Evolutionary conservation across 2,888 invertebrate species (phyloP).

Genomic region (Aspidiotus destructor): DNA sequence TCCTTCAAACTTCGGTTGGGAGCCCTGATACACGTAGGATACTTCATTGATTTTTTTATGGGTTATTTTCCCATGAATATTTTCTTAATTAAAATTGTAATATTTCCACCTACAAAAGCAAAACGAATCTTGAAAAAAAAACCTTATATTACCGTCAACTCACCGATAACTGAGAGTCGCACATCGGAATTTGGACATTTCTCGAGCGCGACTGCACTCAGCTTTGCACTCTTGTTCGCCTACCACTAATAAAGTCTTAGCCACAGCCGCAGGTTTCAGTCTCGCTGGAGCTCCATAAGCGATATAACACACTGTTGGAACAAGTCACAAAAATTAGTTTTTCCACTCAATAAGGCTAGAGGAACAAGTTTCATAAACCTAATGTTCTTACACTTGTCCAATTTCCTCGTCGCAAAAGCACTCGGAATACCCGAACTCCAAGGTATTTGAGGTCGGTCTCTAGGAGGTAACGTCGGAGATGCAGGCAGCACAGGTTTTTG

Average conservation of each 20-base stretch:
- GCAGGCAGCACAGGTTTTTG: slow-evolving; percentile 18
- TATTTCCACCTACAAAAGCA: no score
- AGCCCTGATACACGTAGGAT: no score
- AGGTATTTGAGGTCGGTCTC: background rate
- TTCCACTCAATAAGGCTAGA: no score
- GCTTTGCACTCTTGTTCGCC: slow-evolving; percentile 59
- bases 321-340: background rate
- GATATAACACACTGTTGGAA: slow-evolving; percentile 60
- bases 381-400: slow-evolving; percentile 17
- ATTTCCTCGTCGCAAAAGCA: slow-evolving; percentile 12
- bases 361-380: background rate
- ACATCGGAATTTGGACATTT: slow-evolving; percentile 55
- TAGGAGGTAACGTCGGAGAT: slow-evolving; percentile 25
- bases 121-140: no score
- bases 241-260: slow-evolving; percentile 54
- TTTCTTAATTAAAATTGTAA: no score
- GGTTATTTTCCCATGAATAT: no score
- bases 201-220: slow-evolving; percentile 53
- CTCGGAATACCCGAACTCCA: background rate
- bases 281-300: slow-evolving; percentile 67
- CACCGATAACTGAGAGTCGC: slow-evolving; percentile 67
- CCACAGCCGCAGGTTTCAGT: slow-evolving; percentile 54
- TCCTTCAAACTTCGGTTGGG: no score
- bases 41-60: no score
- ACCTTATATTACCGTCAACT: slow-evolving; percentile 18